A percentile compares a stretch with the other conserved stretches of the same genome.
These are phyloP conservation scores for Ypsolopha scabrella DNA, from an alignment of 2,888 invertebrate genomes.

Conservation along the genomic window DNA sequence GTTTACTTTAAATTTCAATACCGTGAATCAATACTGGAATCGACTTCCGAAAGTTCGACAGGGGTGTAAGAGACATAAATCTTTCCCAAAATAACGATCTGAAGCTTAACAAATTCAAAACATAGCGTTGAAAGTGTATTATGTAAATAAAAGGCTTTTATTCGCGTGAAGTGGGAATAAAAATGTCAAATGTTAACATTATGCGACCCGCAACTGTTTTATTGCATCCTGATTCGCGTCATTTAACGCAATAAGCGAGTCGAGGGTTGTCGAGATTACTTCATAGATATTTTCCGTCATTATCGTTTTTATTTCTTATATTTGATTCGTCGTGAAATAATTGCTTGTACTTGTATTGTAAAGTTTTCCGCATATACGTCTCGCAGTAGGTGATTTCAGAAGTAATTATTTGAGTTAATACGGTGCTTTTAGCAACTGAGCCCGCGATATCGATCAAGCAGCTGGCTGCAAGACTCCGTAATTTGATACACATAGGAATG, in stretches of 20 bases:
- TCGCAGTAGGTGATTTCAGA: not conserved
- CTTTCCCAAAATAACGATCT: not conserved
- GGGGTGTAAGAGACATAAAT: not conserved
- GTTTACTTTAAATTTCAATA: constrained; percentile 2
- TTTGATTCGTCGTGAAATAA: not conserved
- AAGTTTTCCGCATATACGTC: not conserved
- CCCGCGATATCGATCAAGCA: constrained; percentile 57
- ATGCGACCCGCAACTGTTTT: constrained; percentile 36
- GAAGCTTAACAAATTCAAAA: constrained; percentile 1
- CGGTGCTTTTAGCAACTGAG: constrained; percentile 44
- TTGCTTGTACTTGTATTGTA: not conserved
- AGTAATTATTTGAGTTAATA: constrained; percentile 20
- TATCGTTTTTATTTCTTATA: not conserved
- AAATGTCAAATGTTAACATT: constrained; percentile 41
- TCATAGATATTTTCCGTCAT: not conserved
- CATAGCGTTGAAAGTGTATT: constrained; percentile 13
- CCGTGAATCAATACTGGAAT: not conserved
- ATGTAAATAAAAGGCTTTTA: constrained; percentile 20
- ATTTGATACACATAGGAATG: constrained; percentile 67
- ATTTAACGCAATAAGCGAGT: constrained; percentile 40
- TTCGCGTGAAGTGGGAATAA: constrained; percentile 33
- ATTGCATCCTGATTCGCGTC: constrained; percentile 31
- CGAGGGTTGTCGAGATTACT: constrained; percentile 14
- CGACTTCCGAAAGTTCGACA: not conserved
- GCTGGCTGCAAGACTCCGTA: constrained; percentile 53